A percentile compares a stretch with the other conserved stretches of the same genome.
These are phyloP conservation scores for Styela plicata DNA, from an alignment of 23 tunicate species.

Conservation along the genomic window DNA sequence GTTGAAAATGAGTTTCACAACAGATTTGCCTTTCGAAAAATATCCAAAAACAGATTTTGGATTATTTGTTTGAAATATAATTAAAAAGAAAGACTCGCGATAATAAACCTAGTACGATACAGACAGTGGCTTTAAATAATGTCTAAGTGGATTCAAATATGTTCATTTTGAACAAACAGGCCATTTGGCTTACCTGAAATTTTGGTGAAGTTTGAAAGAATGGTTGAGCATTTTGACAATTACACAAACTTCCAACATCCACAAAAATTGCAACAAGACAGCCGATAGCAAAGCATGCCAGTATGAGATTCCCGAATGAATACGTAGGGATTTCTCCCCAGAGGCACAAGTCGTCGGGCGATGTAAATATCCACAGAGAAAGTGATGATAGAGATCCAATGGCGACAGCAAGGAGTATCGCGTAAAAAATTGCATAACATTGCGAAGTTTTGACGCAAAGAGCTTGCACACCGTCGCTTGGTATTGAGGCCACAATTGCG, in stretches of 20 bases:
- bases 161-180: no score
- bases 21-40: no score
- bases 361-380: constrained; percentile 57
- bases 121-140: no score
- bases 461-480: no score
- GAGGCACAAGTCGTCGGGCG: constrained; percentile 43
- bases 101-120: no score
- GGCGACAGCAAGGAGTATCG: constrained; percentile 27
- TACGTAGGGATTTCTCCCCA: constrained; percentile 34
- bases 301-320: constrained; percentile 19
- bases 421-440: constrained; percentile 14
- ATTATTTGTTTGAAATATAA: no score
- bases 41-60: no score
- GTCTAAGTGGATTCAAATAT: no score
- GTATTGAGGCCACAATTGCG: neutral
- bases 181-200: neutral
- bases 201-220: neutral
- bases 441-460: neutral
- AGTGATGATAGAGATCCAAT: constrained; percentile 33
- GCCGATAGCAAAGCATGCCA: constrained; percentile 38
- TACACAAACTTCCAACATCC: neutral
- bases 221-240: neutral
- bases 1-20: no score
- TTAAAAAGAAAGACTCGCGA: no score
- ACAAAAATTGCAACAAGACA: constrained; percentile 12